Evolutionary conservation across 2,797 vertebrate species (phyloP).

Genomic region (Cirrhinus mrigala): DNA sequence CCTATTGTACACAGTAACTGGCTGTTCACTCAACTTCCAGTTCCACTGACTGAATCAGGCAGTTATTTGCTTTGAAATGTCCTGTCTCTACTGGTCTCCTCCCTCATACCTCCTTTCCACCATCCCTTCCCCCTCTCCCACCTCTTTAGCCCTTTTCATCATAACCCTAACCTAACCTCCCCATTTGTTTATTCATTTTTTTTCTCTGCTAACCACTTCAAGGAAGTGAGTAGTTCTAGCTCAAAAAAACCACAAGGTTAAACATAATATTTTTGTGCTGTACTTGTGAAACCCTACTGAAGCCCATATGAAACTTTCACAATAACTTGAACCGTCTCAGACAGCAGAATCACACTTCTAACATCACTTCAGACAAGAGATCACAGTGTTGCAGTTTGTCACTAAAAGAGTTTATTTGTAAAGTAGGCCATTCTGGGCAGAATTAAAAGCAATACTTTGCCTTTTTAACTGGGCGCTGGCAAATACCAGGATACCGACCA

Average conservation of each 20-base stretch:
- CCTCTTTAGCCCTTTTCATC: neutral
- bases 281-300: neutral
- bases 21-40: neutral
- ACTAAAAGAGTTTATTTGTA: neutral
- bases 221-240: constrained; percentile 3
- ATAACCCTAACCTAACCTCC: neutral
- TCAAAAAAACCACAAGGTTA: neutral
- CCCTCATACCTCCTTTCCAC: constrained; percentile 7
- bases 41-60: neutral
- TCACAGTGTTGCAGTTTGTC: neutral
- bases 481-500: neutral
- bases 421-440: neutral
- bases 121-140: constrained; percentile 21
- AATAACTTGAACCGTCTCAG: neutral
- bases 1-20: neutral
- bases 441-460: neutral
- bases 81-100: constrained; percentile 3
- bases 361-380: neutral
- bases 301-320: neutral
- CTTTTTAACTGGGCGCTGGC: neutral
- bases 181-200: constrained; percentile 39
- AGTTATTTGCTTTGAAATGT: constrained; percentile 5
- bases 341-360: neutral
- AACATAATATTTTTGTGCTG: neutral
- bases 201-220: constrained; percentile 6